Percentiles rank a stretch among this genome's conserved stretches.
These are phyloP conservation scores for Agapetus fuscipes DNA, from an alignment of 2,888 invertebrate genomes.

Conservation along the genomic window DNA sequence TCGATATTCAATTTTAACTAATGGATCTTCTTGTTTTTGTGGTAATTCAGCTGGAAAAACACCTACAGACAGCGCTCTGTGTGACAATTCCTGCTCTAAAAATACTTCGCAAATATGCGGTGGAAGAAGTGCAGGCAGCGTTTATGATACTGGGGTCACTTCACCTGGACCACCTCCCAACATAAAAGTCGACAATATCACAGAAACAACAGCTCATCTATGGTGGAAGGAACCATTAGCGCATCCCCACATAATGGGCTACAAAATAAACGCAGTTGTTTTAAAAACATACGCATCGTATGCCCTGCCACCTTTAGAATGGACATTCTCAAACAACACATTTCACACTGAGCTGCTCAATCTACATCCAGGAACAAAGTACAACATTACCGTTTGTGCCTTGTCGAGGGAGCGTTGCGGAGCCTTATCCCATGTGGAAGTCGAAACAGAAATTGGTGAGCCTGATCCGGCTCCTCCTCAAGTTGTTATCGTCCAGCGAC, in stretches of 20 bases:
- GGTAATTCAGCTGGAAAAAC: slow-evolving; percentile 37
- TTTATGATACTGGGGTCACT: slow-evolving; percentile 55
- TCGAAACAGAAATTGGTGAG: slow-evolving; percentile 62
- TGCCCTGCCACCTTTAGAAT: slow-evolving; percentile 41
- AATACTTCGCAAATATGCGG: slow-evolving; percentile 58
- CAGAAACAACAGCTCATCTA: slow-evolving; percentile 52
- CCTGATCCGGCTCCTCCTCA: slow-evolving; percentile 61
- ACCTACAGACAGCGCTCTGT: slow-evolving; percentile 36
- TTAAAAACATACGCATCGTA: slow-evolving; percentile 48
- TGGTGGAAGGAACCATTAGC: slow-evolving; percentile 50
- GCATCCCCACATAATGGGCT: slow-evolving; percentile 43
- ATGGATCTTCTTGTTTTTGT: slow-evolving; percentile 40
- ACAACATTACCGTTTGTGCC: slow-evolving; percentile 64
- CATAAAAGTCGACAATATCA: slow-evolving; percentile 46
- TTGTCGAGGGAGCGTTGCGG: slow-evolving; percentile 51
- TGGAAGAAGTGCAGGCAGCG: slow-evolving; percentile 53
- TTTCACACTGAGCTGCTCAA: slow-evolving; percentile 48
- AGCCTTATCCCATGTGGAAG: slow-evolving; percentile 42
- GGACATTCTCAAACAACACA: slow-evolving; percentile 50
- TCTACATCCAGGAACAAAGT: slow-evolving; percentile 65
- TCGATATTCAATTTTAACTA: slow-evolving; percentile 38
- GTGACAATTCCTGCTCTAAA: slow-evolving; percentile 49
- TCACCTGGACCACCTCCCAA: slow-evolving; percentile 62
- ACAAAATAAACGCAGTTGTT: slow-evolving; percentile 45
- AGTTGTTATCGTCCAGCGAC: slow-evolving; percentile 54